Evolutionary conservation across 2,888 invertebrate genomes (phyloP), one percentile per base, ranked within the genome.

Genomic region (Athripsodes cinereus): DNA sequence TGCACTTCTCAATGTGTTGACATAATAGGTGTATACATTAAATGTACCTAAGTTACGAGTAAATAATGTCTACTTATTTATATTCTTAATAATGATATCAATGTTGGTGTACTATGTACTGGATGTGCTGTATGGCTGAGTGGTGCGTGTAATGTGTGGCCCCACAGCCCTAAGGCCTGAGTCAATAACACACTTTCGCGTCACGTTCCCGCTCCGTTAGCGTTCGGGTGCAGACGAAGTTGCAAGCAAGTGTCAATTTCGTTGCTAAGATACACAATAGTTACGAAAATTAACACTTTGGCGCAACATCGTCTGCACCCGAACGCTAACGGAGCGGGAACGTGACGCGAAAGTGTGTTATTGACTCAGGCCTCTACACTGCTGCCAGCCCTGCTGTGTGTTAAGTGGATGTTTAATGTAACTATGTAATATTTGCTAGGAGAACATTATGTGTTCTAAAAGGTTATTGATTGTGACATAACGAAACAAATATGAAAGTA

Each of bases 401-500:
- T n/a, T n/a, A n/a, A n/a, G 44, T 18, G 13, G 3, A 13, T 16
- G 18, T 26, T 26, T 26, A 6, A n/a, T n/a, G n/a, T n/a, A n/a
- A n/a, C n/a, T 3, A 26, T 26, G 26, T 62, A 60, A 62, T 60
- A 62, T 26, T 57, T 58, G 60, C 62, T 58, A 53, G 51, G 51
- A 58, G 56, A 60, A 58, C 58, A 59, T 63, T 60, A 57, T 59
- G 60, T 63, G 60, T 63, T 55, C 57, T 63, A 61, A 60, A n/a
- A 16, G 16, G 13, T 40, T 40, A 16, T 40, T n/a, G 16, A n/a
- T 13, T 3, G 5, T n/a, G 13, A 16, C 2, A 48, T 31, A 59
- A 58, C 46, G 53, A 60, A 58, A 63, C 61, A 61, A 59, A 64
- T 53, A 54, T 57, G 57, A 78, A 72, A 79, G 78, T 79, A 79